phyloP scores from a whole-genome alignment of 2,797 vertebrate species.

The Eulemur rubriventer region DNA sequence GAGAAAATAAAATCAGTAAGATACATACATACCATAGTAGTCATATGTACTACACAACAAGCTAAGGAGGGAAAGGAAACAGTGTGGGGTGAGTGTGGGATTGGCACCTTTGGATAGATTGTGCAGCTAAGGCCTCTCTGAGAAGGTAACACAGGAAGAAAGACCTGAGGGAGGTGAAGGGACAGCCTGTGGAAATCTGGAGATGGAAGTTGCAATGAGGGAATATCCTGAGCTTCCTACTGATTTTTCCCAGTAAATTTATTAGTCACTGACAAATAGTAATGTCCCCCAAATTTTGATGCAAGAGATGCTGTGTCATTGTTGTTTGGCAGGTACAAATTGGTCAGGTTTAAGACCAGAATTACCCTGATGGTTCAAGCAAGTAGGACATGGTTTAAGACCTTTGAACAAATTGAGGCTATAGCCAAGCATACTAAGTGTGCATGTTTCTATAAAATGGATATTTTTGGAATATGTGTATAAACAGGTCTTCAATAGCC shows the following conservation, averaged over 20 bases:
- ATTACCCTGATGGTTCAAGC: not conserved
- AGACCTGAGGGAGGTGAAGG: not conserved
- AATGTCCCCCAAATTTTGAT: not conserved
- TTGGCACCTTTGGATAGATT: not conserved
- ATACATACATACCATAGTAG: not conserved
- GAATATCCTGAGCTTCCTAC: not conserved
- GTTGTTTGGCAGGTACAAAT: not conserved
- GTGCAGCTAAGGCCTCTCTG: not conserved
- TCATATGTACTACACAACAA: not conserved
- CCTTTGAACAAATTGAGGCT: not conserved
- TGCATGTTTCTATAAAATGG: not conserved
- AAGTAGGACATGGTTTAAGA: not conserved
- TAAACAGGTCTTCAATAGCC: not conserved
- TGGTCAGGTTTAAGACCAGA: not conserved
- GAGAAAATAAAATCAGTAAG: not conserved
- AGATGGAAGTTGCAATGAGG: not conserved
- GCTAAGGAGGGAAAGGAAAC: not conserved
- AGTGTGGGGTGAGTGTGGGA: not conserved
- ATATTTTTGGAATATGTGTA: not conserved
- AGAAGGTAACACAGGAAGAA: not conserved
- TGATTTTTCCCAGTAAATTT: not conserved
- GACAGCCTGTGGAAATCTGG: not conserved
- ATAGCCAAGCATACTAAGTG: not conserved
- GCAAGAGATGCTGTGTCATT: not conserved
- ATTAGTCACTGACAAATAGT: not conserved